Base-by-base conservation (phyloP, 2,113 vertebrate species). In the Rhinoptilus africanus region DNA sequence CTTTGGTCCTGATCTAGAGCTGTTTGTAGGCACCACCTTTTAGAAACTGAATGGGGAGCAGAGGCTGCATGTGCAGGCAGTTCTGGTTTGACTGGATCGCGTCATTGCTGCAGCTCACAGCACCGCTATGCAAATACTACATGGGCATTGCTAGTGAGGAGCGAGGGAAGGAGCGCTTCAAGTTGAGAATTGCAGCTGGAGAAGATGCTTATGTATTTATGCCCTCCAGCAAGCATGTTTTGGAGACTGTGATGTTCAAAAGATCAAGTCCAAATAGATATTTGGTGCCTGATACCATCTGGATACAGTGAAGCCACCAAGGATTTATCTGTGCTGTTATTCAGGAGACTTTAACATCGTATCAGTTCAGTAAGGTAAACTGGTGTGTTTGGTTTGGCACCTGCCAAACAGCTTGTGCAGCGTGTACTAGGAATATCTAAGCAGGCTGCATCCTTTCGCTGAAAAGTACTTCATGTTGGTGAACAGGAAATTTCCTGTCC, bases 261-360 rank as follows among this genome's bases (percentile, higher is more conserved):
- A 93, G 68, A 89, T 89, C 41, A 54, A 92, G 39, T 91, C 68
- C 43, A 67, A 87, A 54, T 92, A 95, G 84, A 81, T 81, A 39
- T 87, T 84, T 84, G 64, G 43, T 95, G 43, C 34, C 30, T 53
- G 87, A 84, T 94, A 51, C 80, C 66, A 66, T 74, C 83, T 92
- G 89, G 84, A 50, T 85, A 59, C 51, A 47, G 69, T 51, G 69
- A 84, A 81, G 64, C 28, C 63, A 47, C 60, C 80, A 81, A 67
- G 39, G 60, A 71, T 91, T 91, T 92, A 76, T 72, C 76, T 37
- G 26, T 71, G 67, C 88, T 67, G 37, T 73, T 74, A 59, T 68
- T 43, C 28, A 10, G 72, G 64, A 91, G 59, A 73, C 68, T 89
- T 86, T 4, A 86, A 28, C 37, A 39, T 84, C 2, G 0, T 57